A percentile compares a stretch with the other conserved stretches of the same genome.
phyloP scores from a whole-genome alignment of 1,140 invertebrate species.

The Brachionus sp. region DNA sequence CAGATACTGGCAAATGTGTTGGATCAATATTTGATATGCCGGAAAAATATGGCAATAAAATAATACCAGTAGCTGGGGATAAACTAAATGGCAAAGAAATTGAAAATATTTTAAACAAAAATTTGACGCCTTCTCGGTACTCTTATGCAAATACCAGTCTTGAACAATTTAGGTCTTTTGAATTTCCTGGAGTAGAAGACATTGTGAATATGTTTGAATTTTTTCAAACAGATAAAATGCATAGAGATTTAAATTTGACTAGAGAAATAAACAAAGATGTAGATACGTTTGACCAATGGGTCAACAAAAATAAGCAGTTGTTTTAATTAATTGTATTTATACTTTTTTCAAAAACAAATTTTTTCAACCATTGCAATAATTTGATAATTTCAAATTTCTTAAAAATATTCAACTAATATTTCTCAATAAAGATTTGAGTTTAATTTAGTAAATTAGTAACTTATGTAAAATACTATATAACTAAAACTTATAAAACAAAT shows the following conservation, averaged over 20 bases:
- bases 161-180: not conserved
- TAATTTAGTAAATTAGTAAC: no score
- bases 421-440: no score
- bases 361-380: no score
- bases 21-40: not conserved
- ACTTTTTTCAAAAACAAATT: no score
- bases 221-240: constrained; percentile 10
- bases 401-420: no score
- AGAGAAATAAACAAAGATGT: not conserved
- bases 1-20: not conserved
- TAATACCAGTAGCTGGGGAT: not conserved
- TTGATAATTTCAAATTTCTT: no score
- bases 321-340: no score
- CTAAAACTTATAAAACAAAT: no score
- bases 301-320: not conserved
- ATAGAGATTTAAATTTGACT: not conserved
- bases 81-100: constrained; percentile 2
- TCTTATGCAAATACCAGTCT: not conserved
- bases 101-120: not conserved
- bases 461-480: no score
- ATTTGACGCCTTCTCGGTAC: not conserved
- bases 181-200: not conserved
- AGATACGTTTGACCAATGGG: constrained; percentile 11
- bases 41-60: not conserved
- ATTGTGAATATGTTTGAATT: constrained; percentile 2